Base-by-base conservation (phyloP, 2,797 vertebrate species). In the Siniperca scherzeri region DNA sequence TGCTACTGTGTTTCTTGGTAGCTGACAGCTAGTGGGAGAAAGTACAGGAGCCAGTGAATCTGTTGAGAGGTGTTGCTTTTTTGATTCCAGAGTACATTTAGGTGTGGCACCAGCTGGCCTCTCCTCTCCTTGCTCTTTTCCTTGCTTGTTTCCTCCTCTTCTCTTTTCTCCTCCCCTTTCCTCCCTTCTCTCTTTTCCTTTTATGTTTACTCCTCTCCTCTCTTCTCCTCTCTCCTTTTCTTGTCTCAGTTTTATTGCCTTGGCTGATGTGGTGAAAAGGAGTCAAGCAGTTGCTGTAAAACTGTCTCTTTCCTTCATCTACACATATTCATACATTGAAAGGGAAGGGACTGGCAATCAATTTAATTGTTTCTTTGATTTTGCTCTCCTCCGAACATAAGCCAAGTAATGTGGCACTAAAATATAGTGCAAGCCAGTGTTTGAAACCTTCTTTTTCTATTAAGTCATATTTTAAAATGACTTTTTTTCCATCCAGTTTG, bases 21-120 rank as follows among this genome's bases (percentile, higher is more conserved):
- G 64, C 57, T 55, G 48, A 66, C 33, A 76, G 84, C 40, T 52
- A 57, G 50, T 70, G 46, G 36, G 42, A 46, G 25, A 85, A 81
- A 79, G 68, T 77, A n/a, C 11, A 53, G 52, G 70, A 79, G 75
- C 12, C 1, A 1, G 61, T 53, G 61, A 59, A 48, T 69, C 64
- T 78, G 78, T 55, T 27, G 46, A 61, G 38, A 64, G 67, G 36
- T 57, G 44, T 44, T 38, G 25, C 21, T 66, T 70, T 70, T 68
- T 86, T 66, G 10, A 50, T 55, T 87, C 40, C 21, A 59, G 46
- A 53, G 85, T 61, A 38, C 33, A 68, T 77, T 74, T 80, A 91
- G 91, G 91, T 91, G 92, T 89, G 90, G 88, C 84, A n/a, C 79
- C 25, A 2, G 27, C 53, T 44, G 40, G 46, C 69, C 69, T 80